phyloP scores from a whole-genome alignment of 2,113 vertebrate genomes.

The Gallinago undulata region DNA sequence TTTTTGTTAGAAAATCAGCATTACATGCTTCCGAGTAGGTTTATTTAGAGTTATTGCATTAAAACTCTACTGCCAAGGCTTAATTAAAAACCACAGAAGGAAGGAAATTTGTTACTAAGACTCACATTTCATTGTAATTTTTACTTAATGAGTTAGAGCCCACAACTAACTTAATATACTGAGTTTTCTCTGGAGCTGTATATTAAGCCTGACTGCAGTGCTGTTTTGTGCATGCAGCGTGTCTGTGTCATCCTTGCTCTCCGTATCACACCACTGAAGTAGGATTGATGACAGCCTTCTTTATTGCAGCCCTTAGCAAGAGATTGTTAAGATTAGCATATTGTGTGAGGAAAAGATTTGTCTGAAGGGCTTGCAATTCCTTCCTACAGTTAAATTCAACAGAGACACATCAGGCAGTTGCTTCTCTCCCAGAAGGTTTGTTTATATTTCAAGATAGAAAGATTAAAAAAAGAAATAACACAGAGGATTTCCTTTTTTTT shows the following conservation, averaged over 20 bases:
- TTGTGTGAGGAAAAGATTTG: not conserved
- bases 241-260: not conserved
- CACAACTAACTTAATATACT: fast-evolving
- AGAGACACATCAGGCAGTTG: not conserved
- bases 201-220: not conserved
- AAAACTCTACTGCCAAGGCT: not conserved
- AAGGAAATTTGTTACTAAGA: not conserved
- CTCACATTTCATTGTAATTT: not conserved
- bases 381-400: not conserved
- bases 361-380: not conserved
- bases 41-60: not conserved
- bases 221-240: not conserved
- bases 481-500: not conserved
- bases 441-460: not conserved
- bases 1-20: not conserved
- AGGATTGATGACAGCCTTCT: not conserved
- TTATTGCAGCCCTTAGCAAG: not conserved
- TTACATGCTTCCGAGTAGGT: not conserved
- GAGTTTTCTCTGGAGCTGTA: not conserved
- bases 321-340: not conserved
- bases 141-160: not conserved
- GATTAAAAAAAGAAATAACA: not conserved
- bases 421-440: not conserved
- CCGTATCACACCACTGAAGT: not conserved
- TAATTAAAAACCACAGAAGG: not conserved